Conservation (phyloP, 2,797 vertebrate species). For the Macrochelys suwanniensis region DNA sequence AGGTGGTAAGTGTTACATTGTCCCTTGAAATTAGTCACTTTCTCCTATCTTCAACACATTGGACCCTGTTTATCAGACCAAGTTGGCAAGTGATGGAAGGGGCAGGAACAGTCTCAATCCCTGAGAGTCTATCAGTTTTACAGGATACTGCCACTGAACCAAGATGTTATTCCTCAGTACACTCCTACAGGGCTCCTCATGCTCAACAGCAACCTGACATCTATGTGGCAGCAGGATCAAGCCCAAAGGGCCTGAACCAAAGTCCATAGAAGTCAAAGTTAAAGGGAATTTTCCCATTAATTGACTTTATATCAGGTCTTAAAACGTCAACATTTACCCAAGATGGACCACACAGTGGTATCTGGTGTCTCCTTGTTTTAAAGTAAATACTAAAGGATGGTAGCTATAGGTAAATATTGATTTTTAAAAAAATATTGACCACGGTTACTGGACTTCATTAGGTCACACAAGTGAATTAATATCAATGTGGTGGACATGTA, state of each 20-base stretch:
- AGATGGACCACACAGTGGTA: not conserved
- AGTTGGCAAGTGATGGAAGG: not conserved
- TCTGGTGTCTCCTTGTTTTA: not conserved
- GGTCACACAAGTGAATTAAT: not conserved
- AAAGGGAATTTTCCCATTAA: too few species aligned
- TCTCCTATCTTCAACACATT: not conserved
- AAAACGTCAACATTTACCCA: not conserved
- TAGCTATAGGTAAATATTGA: not conserved
- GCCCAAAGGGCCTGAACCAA: not conserved
- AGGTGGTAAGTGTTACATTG: not conserved
- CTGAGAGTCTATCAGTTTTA: not conserved
- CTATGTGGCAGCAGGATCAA: not conserved
- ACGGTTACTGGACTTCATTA: not conserved
- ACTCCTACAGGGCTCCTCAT: not conserved
- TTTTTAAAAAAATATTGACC: not conserved
- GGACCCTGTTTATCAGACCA: not conserved
- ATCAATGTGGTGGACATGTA: not conserved
- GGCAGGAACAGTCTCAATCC: conserved; percentile 10
- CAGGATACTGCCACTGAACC: not conserved
- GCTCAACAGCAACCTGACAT: not conserved
- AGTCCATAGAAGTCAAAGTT: not conserved
- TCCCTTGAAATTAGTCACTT: not conserved
- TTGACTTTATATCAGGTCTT: not conserved
- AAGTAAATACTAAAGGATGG: not conserved
- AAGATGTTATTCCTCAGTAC: not conserved